Conservation (phyloP, 2,888 invertebrate genomes). For the Agonopterix subpropinquella region DNA sequence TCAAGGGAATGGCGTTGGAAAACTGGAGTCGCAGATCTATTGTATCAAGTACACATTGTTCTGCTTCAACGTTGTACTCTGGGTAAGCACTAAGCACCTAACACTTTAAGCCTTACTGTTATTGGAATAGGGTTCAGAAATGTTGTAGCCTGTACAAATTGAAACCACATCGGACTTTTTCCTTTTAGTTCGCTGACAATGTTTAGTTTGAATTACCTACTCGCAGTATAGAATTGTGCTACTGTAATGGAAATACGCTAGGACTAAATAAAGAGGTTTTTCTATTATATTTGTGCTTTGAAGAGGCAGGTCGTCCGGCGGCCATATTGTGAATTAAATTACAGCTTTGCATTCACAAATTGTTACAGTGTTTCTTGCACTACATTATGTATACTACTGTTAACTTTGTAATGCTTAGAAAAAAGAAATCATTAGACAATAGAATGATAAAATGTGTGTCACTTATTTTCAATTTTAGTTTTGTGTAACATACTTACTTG, state of each 20-base stretch:
- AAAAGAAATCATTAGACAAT: no score
- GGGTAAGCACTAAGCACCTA: conserved; percentile 76
- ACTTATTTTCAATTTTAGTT: no score
- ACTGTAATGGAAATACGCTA: not conserved
- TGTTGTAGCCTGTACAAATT: conserved; percentile 12
- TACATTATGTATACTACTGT: not conserved
- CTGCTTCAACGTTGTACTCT: conserved; percentile 86
- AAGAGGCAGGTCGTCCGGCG: not conserved
- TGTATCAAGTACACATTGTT: conserved; percentile 88
- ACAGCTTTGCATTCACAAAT: not conserved
- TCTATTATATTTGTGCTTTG: not conserved
- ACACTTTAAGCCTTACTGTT: not conserved
- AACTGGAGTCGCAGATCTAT: conserved; percentile 85
- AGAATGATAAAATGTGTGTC: no score
- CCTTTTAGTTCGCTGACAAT: conserved; percentile 14
- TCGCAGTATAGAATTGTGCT: not conserved
- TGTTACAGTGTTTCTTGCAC: not conserved
- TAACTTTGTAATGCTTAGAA: no score
- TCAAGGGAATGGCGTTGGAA: conserved; percentile 68
- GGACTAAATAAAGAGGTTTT: not conserved
- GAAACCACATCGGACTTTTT: conserved; percentile 14
- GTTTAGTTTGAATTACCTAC: conserved; percentile 24
- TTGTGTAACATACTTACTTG: no score
- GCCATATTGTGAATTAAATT: conserved; percentile 5
- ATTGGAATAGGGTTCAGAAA: no score